These are phyloP conservation scores for Amphibalanus amphitrite DNA, from an alignment of 1,140 invertebrate genomes.

Conservation along the genomic window DNA sequence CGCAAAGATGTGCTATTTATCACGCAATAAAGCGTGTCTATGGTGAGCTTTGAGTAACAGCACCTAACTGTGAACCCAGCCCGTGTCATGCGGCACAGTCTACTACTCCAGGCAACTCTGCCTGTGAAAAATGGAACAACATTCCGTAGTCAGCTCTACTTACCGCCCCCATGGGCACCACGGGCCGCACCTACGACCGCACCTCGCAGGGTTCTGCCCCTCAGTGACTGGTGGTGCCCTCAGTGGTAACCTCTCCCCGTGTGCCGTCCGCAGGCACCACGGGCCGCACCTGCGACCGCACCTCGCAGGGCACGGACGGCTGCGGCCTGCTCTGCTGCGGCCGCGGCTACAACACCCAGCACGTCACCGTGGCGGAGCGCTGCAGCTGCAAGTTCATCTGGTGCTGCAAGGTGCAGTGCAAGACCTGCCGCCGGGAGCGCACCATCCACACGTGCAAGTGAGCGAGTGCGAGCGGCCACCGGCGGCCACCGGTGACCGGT, in stretches of 20 bases:
- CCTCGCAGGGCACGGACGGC: conserved; percentile 56
- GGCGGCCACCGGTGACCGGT: background rate
- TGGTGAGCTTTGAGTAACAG: too few species aligned
- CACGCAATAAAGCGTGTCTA: too few species aligned
- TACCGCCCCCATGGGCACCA: conserved; percentile 44
- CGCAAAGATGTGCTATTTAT: too few species aligned
- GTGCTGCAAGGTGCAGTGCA: conserved; percentile 86
- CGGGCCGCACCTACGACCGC: conserved; percentile 62
- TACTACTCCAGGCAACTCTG: too few species aligned
- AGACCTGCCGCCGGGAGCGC: conserved; percentile 61
- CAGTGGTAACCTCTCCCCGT: too few species aligned
- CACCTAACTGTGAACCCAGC: too few species aligned
- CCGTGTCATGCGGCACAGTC: too few species aligned
- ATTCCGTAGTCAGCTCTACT: too few species aligned
- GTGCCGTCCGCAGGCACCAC: conserved; percentile 44
- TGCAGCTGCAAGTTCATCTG: conserved; percentile 91
- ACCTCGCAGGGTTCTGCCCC: conserved; percentile 59
- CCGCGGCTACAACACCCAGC: conserved; percentile 40
- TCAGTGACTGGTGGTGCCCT: too few species aligned
- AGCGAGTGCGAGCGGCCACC: too few species aligned
- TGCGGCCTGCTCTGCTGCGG: conserved; percentile 62
- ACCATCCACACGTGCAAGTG: conserved; percentile 15
- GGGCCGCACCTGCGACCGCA: conserved; percentile 64
- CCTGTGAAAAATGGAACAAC: too few species aligned
- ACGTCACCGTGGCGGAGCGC: conserved; percentile 35